Conservation (phyloP, 2,113 vertebrate genomes). For the Sialia sialis region DNA sequence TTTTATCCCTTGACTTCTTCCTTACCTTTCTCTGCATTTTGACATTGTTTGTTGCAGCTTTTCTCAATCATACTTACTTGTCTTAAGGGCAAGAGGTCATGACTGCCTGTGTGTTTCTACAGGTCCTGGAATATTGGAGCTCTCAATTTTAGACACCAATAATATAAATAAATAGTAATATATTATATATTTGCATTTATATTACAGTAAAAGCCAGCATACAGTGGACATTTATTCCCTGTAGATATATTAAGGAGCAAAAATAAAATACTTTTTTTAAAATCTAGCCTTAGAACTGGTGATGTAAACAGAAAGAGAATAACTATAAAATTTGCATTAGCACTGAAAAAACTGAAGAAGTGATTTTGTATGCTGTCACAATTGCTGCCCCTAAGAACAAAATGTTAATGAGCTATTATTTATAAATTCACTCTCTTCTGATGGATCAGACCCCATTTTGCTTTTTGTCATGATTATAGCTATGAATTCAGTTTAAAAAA, state of each 20-base stretch:
- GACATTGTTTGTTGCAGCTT: not conserved
- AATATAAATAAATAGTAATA: not conserved
- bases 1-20: not conserved
- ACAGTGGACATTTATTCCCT: not conserved
- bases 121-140: not conserved
- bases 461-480: slow-evolving; percentile 3
- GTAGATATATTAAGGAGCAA: not conserved
- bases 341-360: not conserved
- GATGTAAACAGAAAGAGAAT: not conserved
- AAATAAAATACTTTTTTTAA: not conserved
- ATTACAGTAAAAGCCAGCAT: not conserved
- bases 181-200: not conserved
- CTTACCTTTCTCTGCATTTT: not conserved
- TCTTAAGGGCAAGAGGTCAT: not conserved
- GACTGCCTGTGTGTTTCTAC: not conserved
- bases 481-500: not conserved
- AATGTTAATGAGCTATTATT: slow-evolving; percentile 39
- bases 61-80: not conserved
- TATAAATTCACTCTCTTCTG: not conserved
- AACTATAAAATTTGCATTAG: not conserved
- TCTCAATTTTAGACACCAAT: not conserved
- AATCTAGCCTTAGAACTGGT: not conserved
- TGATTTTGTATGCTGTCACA: not conserved
- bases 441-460: slow-evolving; percentile 9
- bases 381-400: not conserved